These are phyloP conservation scores for Parapristionchus giblindavisi DNA, from an alignment of 2,888 invertebrate species.

Conservation along the genomic window DNA sequence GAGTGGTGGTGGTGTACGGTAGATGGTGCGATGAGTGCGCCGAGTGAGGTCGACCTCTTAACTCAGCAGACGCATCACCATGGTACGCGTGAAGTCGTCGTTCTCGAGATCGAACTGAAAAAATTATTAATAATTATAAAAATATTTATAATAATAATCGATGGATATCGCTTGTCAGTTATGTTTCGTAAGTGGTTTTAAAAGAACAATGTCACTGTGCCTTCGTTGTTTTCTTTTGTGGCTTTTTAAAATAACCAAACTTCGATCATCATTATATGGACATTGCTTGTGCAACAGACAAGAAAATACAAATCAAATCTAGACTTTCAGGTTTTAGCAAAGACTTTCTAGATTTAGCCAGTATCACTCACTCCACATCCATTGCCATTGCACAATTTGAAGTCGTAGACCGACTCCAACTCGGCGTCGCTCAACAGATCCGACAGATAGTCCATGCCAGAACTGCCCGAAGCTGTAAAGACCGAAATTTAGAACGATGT, in stretches of 20 bases:
- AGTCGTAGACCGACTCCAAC: constrained; percentile 28
- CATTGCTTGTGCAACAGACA: too few species aligned
- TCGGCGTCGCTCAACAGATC: constrained; percentile 27
- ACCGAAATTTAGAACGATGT: background rate
- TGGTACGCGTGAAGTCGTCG: constrained; percentile 28
- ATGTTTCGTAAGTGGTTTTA: too few species aligned
- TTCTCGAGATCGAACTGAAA: constrained; percentile 35
- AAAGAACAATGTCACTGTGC: too few species aligned
- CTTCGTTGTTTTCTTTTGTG: too few species aligned
- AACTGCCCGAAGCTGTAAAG: constrained; percentile 9
- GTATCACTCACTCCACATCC: constrained; percentile 21
- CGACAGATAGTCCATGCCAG: constrained; percentile 18
- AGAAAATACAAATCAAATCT: too few species aligned
- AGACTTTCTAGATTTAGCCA: background rate
- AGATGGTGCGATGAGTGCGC: background rate
- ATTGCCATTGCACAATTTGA: constrained; percentile 22
- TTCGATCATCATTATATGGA: too few species aligned
- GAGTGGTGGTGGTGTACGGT: background rate
- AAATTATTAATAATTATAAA: background rate
- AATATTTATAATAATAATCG: too few species aligned
- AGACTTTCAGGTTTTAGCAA: too few species aligned
- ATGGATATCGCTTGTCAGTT: too few species aligned
- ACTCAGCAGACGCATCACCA: constrained; percentile 16
- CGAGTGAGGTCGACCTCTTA: constrained; percentile 1
- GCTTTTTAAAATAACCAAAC: too few species aligned